Evolutionary conservation across 1,140 invertebrate genomes (phyloP).

Genomic region (Maniola jurtina): DNA sequence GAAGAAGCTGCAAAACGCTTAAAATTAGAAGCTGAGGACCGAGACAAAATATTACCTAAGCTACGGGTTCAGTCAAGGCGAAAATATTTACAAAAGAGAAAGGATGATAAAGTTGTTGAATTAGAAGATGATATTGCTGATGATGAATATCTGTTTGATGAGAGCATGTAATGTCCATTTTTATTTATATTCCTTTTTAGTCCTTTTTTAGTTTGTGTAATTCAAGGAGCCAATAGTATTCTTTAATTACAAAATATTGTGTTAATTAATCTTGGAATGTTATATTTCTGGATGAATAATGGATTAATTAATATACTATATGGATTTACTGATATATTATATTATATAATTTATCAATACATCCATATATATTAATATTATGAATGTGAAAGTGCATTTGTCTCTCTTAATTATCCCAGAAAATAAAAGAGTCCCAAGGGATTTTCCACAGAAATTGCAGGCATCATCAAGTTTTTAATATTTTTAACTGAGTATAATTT

Average conservation of each 20-base stretch:
- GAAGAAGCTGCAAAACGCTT: constrained; percentile 96
- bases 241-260: too few relatives aligned
- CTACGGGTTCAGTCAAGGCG: constrained; percentile 94
- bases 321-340: too few relatives aligned
- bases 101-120: constrained; percentile 97
- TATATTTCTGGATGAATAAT: too few relatives aligned
- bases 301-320: too few relatives aligned
- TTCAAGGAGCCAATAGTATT: not conserved
- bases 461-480: constrained; percentile 5
- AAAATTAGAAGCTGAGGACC: constrained; percentile 91
- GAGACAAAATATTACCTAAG: constrained; percentile 92
- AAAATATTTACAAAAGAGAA: constrained; percentile 96
- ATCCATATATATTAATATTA: too few relatives aligned
- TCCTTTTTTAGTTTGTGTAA: not conserved
- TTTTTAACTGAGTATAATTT: constrained; percentile 2
- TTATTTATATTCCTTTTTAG: constrained; percentile 8
- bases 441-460: not conserved
- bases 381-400: too few relatives aligned
- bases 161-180: constrained; percentile 85
- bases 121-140: constrained; percentile 97
- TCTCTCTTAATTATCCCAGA: too few relatives aligned
- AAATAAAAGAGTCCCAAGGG: too few relatives aligned
- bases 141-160: constrained; percentile 97
- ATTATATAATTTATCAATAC: too few relatives aligned
- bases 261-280: too few relatives aligned